Base-by-base conservation (phyloP, 2,797 vertebrate species). In the Xyrichtys novacula region DNA sequence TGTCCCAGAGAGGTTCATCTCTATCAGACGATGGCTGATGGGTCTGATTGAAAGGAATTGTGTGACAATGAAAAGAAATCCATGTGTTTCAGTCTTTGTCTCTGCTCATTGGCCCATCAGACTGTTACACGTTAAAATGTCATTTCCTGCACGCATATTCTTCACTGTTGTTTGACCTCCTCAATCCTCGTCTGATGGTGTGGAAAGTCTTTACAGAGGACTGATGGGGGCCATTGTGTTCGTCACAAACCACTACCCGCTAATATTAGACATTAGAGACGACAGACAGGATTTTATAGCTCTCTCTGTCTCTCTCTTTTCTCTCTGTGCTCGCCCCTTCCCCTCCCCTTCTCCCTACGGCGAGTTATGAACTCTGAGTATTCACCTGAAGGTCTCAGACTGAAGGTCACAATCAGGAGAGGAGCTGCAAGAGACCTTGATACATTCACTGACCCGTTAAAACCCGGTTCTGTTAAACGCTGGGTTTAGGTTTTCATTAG, bases 211-310 rank as follows among this genome's bases (percentile, higher is more conserved):
- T 49, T 60, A 17, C 54, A 36, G 10, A 63, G 55, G 62, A 77
- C 78, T 74, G 78, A 88, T 85, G 74, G 80, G 68, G 63, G 44
- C 70, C 80, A n/a, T 57, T 31, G 63, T 61, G 76, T 78, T 71
- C 68, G 62, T 87, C 84, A 85, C 88, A 77, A 80, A 77, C 85
- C 79, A 83, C 75, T 71, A 62, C 20, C 63, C 65, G 34, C 83
- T 83, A 79, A 87, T 85, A 52, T 56, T 26, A 69, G 67, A 64
- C 74, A 74, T 87, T 84, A 84, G 66, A 73, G 65, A 25, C 5
- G 62, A 76, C 70, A 32, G 61, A 39, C 42, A 9, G 19, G 0
- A 19, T 47, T 73, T 84, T 82, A 79, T 71, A 62, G 42, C 26
- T 47, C 75, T 9, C 49, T 62, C 47, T 48, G 17, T n/a, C 15